Evolutionary conservation across 2,888 invertebrate species (phyloP), one percentile per base, ranked within the genome.

Genomic region (Urechis unicinctus): DNA sequence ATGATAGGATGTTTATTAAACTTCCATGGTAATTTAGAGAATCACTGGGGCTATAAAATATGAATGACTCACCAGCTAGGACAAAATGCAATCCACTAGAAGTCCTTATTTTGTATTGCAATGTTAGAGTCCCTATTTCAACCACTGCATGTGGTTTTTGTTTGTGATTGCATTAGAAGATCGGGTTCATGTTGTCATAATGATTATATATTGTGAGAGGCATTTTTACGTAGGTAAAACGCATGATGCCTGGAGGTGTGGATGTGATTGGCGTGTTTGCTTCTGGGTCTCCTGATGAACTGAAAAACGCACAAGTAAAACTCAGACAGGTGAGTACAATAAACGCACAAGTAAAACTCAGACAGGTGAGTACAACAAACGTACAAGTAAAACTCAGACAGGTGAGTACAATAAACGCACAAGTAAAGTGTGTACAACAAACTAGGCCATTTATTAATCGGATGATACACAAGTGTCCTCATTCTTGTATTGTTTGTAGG

Each of bases 161-260:
- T 48, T 65, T 64, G 1, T n/a, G n/a, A n/a, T n/a, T n/a, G n/a
- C n/a, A n/a, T n/a, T n/a, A n/a, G n/a, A n/a, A n/a, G n/a, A n/a
- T n/a, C n/a, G n/a, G n/a, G n/a, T n/a, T n/a, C n/a, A n/a, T n/a
- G n/a, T n/a, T n/a, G n/a, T n/a, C n/a, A n/a, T n/a, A n/a, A n/a
- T n/a, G n/a, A n/a, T n/a, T n/a, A n/a, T n/a, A n/a, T n/a, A n/a
- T n/a, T n/a, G n/a, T n/a, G n/a, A n/a, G n/a, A n/a, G n/a, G n/a
- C n/a, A n/a, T n/a, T n/a, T n/a, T 17, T 36, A 13, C 9, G 36
- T 60, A 84, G 84, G 83, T 90, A 1, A 87, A 88, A 1, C 84
- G 90, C 77, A 92, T 93, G 91, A 80, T 93, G 59, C 89, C 92
- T 31, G 94, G 93, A 44, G 93, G 92, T 47, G 85, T 92, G 82